Evolutionary conservation across 2,888 invertebrate species (phyloP).

Genomic region (Zaprionus obscuricornis): DNA sequence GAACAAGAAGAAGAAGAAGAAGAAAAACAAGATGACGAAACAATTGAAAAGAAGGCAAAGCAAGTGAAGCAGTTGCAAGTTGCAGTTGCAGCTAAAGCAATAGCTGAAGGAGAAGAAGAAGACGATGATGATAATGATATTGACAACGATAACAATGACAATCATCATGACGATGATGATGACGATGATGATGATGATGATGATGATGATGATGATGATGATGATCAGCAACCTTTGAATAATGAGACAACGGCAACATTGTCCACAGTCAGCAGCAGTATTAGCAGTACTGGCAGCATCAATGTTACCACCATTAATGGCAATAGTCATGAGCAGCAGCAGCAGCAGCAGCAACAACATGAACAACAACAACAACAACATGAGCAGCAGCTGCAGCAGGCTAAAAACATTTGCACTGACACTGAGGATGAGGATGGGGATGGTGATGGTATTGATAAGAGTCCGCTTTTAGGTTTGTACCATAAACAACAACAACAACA

Average conservation of each 20-base stretch:
- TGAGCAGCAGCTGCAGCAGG: slow-evolving; percentile 51
- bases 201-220: slow-evolving; percentile 50
- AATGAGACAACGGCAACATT: slow-evolving; percentile 66
- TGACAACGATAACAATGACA: no score
- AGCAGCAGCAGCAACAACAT: slow-evolving; percentile 6
- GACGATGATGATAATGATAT: no score
- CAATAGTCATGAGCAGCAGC: slow-evolving; percentile 14
- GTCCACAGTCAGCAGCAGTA: slow-evolving; percentile 51
- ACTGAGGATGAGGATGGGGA: slow-evolving; percentile 71
- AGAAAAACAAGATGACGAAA: no score
- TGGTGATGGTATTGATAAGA: slow-evolving; percentile 81
- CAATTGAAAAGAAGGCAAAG: no score
- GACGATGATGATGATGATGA: slow-evolving; percentile 70
- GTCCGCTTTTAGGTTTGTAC: slow-evolving; percentile 84
- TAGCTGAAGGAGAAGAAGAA: not conserved
- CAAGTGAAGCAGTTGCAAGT: slow-evolving; percentile 6
- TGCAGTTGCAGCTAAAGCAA: not conserved
- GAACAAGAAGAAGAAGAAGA: no score
- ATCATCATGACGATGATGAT: slow-evolving; percentile 36
- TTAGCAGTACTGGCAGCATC: slow-evolving; percentile 29
- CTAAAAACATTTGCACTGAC: slow-evolving; percentile 63
- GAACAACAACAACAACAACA: slow-evolving; percentile 19
- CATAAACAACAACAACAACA: slow-evolving; percentile 52
- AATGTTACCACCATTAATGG: slow-evolving; percentile 5
- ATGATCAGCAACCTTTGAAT: slow-evolving; percentile 80